Evolutionary conservation across 1,140 invertebrate genomes (phyloP).

Genomic region (Eulimnadia texana): DNA sequence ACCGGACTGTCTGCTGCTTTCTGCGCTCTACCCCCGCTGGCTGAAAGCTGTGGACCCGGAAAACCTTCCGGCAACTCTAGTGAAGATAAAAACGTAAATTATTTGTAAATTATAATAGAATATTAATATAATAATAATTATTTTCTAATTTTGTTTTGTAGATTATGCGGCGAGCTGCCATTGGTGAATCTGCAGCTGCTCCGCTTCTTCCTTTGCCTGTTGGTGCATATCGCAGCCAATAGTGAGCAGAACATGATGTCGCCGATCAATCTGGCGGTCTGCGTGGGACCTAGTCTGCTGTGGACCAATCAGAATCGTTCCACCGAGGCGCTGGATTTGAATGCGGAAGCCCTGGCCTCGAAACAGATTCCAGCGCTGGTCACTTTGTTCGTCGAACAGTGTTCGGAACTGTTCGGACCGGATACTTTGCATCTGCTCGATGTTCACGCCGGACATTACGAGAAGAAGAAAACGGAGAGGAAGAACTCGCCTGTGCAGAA

Average conservation of each 20-base stretch:
- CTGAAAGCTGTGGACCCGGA: conserved; percentile 19
- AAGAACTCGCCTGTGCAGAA: conserved; percentile 10
- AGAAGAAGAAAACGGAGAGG: not conserved
- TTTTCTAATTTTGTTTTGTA: conserved; percentile 22
- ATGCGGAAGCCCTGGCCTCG: conserved; percentile 19
- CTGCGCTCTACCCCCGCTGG: conserved; percentile 32
- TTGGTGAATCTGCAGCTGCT: conserved; percentile 56
- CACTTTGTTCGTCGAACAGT: conserved; percentile 63
- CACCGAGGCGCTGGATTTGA: conserved; percentile 18
- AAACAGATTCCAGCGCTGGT: conserved; percentile 49
- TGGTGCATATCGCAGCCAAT: conserved; percentile 61
- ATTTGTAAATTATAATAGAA: too few species aligned
- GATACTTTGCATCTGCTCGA: conserved; percentile 32
- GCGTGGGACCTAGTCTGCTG: conserved; percentile 67
- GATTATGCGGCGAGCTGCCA: conserved; percentile 46
- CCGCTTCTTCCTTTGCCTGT: conserved; percentile 61
- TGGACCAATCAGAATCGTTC: conserved; percentile 38
- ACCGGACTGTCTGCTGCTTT: conserved; percentile 59
- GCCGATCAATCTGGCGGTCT: conserved; percentile 68
- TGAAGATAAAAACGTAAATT: conserved; percentile 16
- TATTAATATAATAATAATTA: not conserved
- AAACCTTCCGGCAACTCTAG: not conserved
- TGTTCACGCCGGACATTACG: conserved; percentile 44
- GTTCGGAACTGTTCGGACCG: conserved; percentile 57
- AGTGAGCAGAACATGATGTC: conserved; percentile 72